phyloP scores from a whole-genome alignment of 37 sponge, comb jelly and placozoan species.

The Chondrilla cf. caribensis region DNA sequence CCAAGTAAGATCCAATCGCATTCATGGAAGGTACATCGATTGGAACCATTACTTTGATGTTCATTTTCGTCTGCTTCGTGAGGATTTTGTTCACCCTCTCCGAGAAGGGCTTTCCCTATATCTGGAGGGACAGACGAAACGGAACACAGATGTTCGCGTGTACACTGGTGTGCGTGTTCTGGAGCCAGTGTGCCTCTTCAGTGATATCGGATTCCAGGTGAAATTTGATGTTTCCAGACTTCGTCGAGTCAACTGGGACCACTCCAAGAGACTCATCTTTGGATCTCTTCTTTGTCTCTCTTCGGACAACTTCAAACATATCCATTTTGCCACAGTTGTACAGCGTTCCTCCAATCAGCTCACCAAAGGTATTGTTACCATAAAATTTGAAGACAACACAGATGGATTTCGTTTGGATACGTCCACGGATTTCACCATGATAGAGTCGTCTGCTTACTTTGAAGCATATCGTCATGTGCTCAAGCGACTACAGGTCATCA shows the following conservation, averaged over 20 bases:
- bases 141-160: conserved; percentile 37
- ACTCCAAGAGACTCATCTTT: conserved; percentile 71
- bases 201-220: conserved; percentile 60
- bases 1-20: conserved; percentile 39
- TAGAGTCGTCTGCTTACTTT: conserved; percentile 85
- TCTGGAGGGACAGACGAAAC: background rate
- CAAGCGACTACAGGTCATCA: conserved; percentile 43
- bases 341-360: conserved; percentile 50
- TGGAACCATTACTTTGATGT: conserved; percentile 78
- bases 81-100: conserved; percentile 83
- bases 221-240: conserved; percentile 55
- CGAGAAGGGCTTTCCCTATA: conserved; percentile 55
- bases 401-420: conserved; percentile 46
- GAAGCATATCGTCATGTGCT: conserved; percentile 88
- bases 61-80: conserved; percentile 80
- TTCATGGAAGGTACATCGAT: conserved; percentile 43
- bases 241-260: conserved; percentile 71
- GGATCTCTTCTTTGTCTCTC: conserved; percentile 86
- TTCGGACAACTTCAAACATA: conserved; percentile 40
- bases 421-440: conserved; percentile 30
- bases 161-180: conserved; percentile 48
- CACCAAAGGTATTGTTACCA: conserved; percentile 41
- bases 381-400: conserved; percentile 63
- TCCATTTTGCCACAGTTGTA: conserved; percentile 64
- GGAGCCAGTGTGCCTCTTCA: conserved; percentile 56